A percentile compares a stretch with the other conserved stretches of the same genome.
Evolutionary conservation across 2,797 vertebrate species (phyloP).

Genomic region (Cygnus olor): DNA sequence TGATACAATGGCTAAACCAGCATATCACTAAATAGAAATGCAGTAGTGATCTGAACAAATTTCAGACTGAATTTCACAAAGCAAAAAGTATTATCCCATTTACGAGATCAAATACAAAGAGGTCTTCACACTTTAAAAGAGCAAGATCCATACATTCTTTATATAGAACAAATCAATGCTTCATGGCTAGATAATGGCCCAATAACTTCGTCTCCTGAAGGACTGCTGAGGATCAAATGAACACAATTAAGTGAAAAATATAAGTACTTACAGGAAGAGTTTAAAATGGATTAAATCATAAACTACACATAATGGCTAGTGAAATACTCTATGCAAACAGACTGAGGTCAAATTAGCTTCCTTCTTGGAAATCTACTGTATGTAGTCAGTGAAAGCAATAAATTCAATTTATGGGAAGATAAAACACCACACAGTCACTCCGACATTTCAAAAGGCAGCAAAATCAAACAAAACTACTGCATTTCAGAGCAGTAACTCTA

Average conservation of each 20-base stretch:
- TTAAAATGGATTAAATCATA: slow-evolving; percentile 59
- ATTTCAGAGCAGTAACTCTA: not conserved
- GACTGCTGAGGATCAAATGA: slow-evolving; percentile 41
- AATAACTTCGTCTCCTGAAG: slow-evolving; percentile 50
- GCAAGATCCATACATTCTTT: slow-evolving; percentile 42
- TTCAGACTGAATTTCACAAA: not conserved
- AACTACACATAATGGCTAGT: slow-evolving; percentile 1
- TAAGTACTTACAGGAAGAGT: slow-evolving; percentile 60
- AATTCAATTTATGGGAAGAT: slow-evolving; percentile 29
- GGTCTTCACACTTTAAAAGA: not conserved
- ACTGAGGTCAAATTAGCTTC: not conserved
- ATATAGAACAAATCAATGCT: slow-evolving; percentile 51
- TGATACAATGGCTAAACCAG: not conserved
- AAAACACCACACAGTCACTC: not conserved
- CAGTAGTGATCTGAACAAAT: not conserved
- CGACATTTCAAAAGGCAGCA: not conserved
- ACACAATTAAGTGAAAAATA: slow-evolving; percentile 53
- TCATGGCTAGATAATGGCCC: slow-evolving; percentile 35
- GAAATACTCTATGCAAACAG: not conserved
- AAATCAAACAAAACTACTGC: not conserved
- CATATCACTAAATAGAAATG: not conserved
- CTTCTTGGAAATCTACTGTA: slow-evolving; percentile 25
- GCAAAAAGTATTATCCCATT: not conserved
- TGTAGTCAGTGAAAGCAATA: not conserved
- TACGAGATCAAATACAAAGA: slow-evolving; percentile 35